Evolutionary conservation across 2,888 invertebrate species (phyloP), one percentile per base, ranked within the genome.

Genomic region (Drosophila atripex): DNA sequence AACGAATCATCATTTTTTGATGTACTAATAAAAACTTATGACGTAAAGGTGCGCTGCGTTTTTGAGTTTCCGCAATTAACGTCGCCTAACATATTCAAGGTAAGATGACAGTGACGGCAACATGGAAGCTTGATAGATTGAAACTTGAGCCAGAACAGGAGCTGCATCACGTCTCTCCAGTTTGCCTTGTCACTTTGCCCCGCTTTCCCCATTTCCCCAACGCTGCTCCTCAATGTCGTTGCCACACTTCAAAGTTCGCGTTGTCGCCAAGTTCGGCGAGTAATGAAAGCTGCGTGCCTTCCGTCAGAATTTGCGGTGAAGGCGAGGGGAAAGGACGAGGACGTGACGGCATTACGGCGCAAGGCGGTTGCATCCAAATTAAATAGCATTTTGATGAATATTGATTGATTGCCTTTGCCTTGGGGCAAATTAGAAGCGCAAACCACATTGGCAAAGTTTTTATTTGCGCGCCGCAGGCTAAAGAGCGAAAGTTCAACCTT

Each of bases 361-460:
- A 35, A 54, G 72, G 45, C 73, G 66, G 50, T 53, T 80, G 80
- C 79, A 85, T 87, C 82, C 74, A 86, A 88, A 86, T 80, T 77
- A 88, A 88, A 83, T 86, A 69, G 80, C 71, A 77, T 78, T 84
- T 88, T 77, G 86, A 88, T 84, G 88, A 84, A 84, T 88, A 84
- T 85, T 85, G 84, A 84, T 84, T 84, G 84, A 84, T 84, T 88
- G 82, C 73, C 78, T 71, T 73, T 61, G 73, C 75, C 76, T 68
- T 68, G 74, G 50, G 49, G 74, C 73, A 70, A 70, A 70, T 70
- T 70, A 72, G 72, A 70, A 70, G 64, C 72, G 65, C 72, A 72
- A 63, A 72, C 72, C 65, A 71, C 68, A 69, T 41, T 46, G 53
- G 18, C 64, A 69, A 69, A 69, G 53, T 69, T 71, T 69, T 53